Conservation (phyloP, 2,888 invertebrate genomes). For the Nymphalis polychloros region DNA sequence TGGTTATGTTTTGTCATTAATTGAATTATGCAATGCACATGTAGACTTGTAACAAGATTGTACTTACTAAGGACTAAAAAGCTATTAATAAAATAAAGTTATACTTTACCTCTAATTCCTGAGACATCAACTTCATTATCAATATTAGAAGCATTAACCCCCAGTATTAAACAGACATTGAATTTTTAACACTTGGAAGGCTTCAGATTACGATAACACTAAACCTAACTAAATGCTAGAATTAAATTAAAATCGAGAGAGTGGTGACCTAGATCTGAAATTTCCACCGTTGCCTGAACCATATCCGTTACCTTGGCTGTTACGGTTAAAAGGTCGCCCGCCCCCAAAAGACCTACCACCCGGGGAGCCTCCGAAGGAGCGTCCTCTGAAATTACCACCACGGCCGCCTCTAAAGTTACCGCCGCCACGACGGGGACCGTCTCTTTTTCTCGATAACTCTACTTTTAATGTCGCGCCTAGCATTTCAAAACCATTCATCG, state of each 20-base stretch:
- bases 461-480: constrained; percentile 93
- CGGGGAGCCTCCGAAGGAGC: constrained; percentile 70
- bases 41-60: too few species aligned
- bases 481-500: constrained; percentile 93
- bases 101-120: constrained; percentile 69
- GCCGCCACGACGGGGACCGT: constrained; percentile 85
- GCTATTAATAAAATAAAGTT: constrained; percentile 33
- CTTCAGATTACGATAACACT: constrained; percentile 82
- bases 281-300: constrained; percentile 73
- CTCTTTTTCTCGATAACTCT: constrained; percentile 91
- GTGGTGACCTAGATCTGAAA: constrained; percentile 79
- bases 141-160: constrained; percentile 76
- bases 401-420: constrained; percentile 81
- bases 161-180: constrained; percentile 72
- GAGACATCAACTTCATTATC: constrained; percentile 59
- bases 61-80: constrained; percentile 17
- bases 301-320: constrained; percentile 74
- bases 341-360: constrained; percentile 51
- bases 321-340: constrained; percentile 68
- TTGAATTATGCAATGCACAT: too few species aligned
- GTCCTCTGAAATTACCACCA: constrained; percentile 74
- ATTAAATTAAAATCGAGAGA: constrained; percentile 74
- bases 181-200: constrained; percentile 79
- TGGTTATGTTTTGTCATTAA: too few species aligned
- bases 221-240: constrained; percentile 78